phyloP scores from a whole-genome alignment of 1,140 invertebrate species.

The Maconellicoccus hirsutus region DNA sequence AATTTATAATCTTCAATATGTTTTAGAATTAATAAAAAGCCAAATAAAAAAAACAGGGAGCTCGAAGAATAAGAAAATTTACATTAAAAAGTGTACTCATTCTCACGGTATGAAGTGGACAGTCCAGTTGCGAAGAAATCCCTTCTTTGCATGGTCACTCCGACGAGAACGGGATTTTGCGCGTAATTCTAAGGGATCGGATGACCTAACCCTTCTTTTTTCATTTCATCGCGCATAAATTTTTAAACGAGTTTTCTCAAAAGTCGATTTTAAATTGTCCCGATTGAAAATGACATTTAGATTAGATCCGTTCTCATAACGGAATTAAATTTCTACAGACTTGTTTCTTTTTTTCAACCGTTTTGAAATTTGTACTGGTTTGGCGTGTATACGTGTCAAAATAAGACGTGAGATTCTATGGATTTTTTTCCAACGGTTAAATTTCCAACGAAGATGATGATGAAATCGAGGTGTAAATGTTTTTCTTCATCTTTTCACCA shows the following conservation, averaged over 20 bases:
- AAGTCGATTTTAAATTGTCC: background rate
- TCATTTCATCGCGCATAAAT: background rate
- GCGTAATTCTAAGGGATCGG: background rate
- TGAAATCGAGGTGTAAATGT: too few relatives aligned
- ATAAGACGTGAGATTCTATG: background rate
- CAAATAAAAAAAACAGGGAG: background rate
- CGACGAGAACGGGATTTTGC: background rate
- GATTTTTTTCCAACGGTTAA: too few relatives aligned
- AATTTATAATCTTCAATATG: slow-evolving; percentile 22
- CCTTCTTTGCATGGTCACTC: slow-evolving; percentile 12
- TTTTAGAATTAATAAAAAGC: slow-evolving; percentile 14
- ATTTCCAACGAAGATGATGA: too few relatives aligned
- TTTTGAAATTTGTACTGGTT: slow-evolving; percentile 9
- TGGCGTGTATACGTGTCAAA: background rate
- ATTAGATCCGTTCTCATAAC: background rate
- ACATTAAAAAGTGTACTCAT: slow-evolving; percentile 17
- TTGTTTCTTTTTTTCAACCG: background rate
- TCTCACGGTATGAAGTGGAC: slow-evolving; percentile 19
- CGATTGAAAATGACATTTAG: background rate
- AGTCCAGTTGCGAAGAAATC: background rate
- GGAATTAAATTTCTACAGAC: background rate
- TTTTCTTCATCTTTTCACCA: too few relatives aligned
- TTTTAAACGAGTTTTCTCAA: background rate
- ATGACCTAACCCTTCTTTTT: background rate
- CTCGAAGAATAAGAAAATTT: slow-evolving; percentile 17